Percentiles rank a stretch among this genome's conserved stretches.
phyloP scores from a whole-genome alignment of 2,797 vertebrate genomes.

The Echiichthys vipera region DNA sequence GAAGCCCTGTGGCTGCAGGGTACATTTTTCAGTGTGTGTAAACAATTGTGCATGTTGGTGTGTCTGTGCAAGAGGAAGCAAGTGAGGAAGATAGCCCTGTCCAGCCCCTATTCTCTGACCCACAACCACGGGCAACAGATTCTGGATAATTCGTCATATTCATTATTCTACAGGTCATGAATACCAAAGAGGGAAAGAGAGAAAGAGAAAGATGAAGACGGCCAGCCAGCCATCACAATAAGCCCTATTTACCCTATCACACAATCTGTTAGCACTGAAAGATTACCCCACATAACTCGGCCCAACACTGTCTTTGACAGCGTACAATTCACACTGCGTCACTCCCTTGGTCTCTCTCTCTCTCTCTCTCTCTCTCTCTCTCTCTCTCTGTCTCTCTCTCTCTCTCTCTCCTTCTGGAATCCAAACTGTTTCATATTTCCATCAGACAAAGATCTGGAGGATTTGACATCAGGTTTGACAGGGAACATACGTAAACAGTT shows the following conservation, averaged over 20 bases:
- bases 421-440: constrained; percentile 65
- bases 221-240: constrained; percentile 72
- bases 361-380: constrained; percentile 17
- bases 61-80: constrained; percentile 13
- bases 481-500: constrained; percentile 63
- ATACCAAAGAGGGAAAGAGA: constrained; percentile 68
- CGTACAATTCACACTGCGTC: constrained; percentile 26
- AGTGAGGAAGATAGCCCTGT: constrained; percentile 51
- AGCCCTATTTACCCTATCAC: constrained; percentile 79
- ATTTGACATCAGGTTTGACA: constrained; percentile 64
- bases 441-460: constrained; percentile 58
- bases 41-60: constrained; percentile 12
- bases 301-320: constrained; percentile 70
- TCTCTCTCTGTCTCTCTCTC: constrained; percentile 9
- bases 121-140: constrained; percentile 47
- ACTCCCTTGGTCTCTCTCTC: constrained; percentile 11
- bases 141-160: constrained; percentile 74
- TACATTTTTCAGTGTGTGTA: constrained; percentile 40
- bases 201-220: constrained; percentile 47
- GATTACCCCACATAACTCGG: constrained; percentile 75
- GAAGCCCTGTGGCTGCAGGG: constrained; percentile 32
- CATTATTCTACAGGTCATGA: constrained; percentile 74
- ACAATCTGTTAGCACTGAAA: constrained; percentile 79
- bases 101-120: constrained; percentile 21
- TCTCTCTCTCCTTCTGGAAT: constrained; percentile 43